Evolutionary conservation across 2,888 invertebrate species (phyloP), one percentile per base, ranked within the genome.

Genomic region (Pseudanteris insignis): DNA sequence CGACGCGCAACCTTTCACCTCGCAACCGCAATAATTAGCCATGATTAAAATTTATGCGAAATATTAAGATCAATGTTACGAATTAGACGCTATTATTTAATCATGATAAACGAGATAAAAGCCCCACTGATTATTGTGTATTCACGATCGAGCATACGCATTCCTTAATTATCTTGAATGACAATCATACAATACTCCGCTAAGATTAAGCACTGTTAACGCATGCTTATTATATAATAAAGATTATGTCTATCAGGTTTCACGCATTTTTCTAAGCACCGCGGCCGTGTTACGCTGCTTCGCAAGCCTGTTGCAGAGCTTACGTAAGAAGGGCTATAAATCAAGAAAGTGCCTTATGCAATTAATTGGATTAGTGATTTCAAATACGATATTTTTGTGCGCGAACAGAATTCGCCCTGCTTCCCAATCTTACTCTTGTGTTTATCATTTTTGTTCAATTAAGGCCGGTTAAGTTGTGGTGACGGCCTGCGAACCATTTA

Each of bases 311-410:
- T 59, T 59, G 41, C 15, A 24, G 32, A 30, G 46, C 51, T 59
- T 59, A 59, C 41, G 38, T 59, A 51, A 59, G 51, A 13, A 9
- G 28, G 41, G 30, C 21, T 59, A 53, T 53, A 59, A 53, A 44
- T 60, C 60, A 60, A 48, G 53, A 60, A 60, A 53, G 60, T 60
- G 15, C 26, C 32, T 60, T 60, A 60, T 44, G 47, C 53, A 59
- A 59, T 60, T 60, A 54, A 60, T 54, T 60, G 47, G 48, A 54
- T 46, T 47, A 43, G 37, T 32, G n/a, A 37, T 30, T 47, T 37
- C 47, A 53, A 60, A 47, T 40, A 9, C 10, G 30, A 13, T 3
- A 36, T 46, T 58, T 50, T 58, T 57, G 21, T 7, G 21, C 21
- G 21, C 7, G 21, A 3, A 7, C 21, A 7, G 4, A 5, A 5